Conservation (phyloP, 2,797 vertebrate genomes). For the Sphenopsis melanotis region DNA sequence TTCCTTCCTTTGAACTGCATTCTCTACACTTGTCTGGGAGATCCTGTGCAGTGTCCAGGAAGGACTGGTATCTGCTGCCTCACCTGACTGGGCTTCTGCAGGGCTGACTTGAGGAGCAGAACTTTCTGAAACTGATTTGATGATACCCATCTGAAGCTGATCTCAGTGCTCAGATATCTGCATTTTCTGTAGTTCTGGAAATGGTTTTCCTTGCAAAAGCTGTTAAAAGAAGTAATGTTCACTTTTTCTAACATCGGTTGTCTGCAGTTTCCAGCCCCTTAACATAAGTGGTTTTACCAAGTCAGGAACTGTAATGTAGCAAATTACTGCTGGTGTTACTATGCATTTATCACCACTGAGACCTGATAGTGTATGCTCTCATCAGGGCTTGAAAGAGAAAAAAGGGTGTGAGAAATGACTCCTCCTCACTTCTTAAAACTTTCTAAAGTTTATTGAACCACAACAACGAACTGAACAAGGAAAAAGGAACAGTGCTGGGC, state of each 20-base stretch:
- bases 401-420: fast-evolving
- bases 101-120: neutral
- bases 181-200: neutral
- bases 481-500: too few species aligned
- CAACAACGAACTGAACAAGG: neutral
- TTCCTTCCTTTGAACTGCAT: neutral
- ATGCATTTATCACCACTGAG: neutral
- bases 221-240: neutral
- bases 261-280: neutral
- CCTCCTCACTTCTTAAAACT: neutral
- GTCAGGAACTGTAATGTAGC: neutral
- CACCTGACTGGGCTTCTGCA: neutral
- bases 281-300: neutral
- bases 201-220: neutral
- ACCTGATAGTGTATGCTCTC: fast-evolving
- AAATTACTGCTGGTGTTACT: neutral
- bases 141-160: neutral
- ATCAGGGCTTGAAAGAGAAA: neutral
- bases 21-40: fast-evolving
- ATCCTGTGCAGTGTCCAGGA: neutral
- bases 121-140: neutral
- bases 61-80: neutral
- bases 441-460: neutral
- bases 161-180: neutral
- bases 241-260: neutral